Conservation (phyloP, 2,797 vertebrate genomes). For the Alectoris magna region DNA sequence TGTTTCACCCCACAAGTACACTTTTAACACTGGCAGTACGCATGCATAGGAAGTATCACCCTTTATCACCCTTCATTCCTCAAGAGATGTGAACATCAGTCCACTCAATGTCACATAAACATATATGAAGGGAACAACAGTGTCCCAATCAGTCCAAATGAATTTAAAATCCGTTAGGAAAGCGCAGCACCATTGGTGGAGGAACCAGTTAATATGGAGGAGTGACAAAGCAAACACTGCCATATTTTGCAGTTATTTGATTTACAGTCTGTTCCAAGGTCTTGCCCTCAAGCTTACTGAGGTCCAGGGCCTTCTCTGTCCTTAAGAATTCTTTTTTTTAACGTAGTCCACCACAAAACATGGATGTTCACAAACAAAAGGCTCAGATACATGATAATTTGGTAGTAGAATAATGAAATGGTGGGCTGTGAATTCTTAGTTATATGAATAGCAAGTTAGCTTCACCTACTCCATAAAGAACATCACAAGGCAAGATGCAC, state of each 20-base stretch:
- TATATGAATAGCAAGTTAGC: background rate
- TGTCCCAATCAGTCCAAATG: background rate
- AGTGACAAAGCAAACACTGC: background rate
- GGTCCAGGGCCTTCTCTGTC: background rate
- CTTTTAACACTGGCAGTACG: background rate
- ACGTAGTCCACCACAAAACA: background rate
- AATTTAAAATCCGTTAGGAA: background rate
- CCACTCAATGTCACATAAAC: background rate
- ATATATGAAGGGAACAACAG: no score
- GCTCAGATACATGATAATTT: background rate
- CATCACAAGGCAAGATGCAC: background rate
- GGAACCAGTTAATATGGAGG: background rate
- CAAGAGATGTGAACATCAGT: background rate
- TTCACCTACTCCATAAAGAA: background rate
- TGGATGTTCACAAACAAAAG: background rate
- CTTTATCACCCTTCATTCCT: background rate
- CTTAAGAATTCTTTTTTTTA: background rate
- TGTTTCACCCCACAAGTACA: rapidly evolving
- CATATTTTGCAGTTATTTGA: background rate
- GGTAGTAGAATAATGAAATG: background rate
- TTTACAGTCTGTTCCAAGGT: background rate
- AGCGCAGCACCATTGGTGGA: background rate
- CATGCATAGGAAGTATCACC: background rate
- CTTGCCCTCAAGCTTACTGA: background rate
- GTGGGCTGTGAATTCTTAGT: background rate